Evolutionary conservation across 2,797 vertebrate species (phyloP), one percentile per base, ranked within the genome.

Genomic region (Pelochelys cantorii): DNA sequence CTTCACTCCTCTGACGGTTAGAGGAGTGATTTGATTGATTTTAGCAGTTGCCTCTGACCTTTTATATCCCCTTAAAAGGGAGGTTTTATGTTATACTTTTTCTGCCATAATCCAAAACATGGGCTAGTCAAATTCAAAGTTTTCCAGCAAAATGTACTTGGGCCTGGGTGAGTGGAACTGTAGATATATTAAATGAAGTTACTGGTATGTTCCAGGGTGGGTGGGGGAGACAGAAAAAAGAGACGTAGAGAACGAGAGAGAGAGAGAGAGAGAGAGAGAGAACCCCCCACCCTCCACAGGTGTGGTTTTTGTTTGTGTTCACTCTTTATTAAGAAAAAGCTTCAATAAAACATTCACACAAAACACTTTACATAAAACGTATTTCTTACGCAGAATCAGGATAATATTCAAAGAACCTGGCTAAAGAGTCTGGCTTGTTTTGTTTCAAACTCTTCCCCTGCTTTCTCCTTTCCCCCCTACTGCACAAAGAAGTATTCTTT

Each of bases 391-490:
- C 17, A 34, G n/a, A 17, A 68, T 68, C n/a, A 34, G 9, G 2
- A n/a, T 68, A 34, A 34, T 20, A 68, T 34, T 68, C 65, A 68
- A n/a, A n/a, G 17, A 68, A 68, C 8, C 17, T 34, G 31, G 31
- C 62, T 68, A 5, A 68, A 10, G 62, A 34, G n/a, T 68, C 15
- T 68, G 31, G 7, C n/a, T 68, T 34, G 65, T 34, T 91, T 93
- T 88, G 88, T 95, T 94, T 95, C 88, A 90, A 86, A 94, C 89
- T 94, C 65, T 34, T 34, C n/a, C 4, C 17, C 4, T 1, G 4
- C n/a, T 34, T 95, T 85, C 95, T 87, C 83, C 85, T 91, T 95
- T 86, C 91, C 95, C 54, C 55, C 4, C 90, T 94, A 92, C 90
- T 8, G 81, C 57, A 94, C 65, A 91, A 34, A 87, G 77, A 84